Base-by-base conservation (phyloP, 2,113 vertebrate species). In the Hemibagrus wyckioides region DNA sequence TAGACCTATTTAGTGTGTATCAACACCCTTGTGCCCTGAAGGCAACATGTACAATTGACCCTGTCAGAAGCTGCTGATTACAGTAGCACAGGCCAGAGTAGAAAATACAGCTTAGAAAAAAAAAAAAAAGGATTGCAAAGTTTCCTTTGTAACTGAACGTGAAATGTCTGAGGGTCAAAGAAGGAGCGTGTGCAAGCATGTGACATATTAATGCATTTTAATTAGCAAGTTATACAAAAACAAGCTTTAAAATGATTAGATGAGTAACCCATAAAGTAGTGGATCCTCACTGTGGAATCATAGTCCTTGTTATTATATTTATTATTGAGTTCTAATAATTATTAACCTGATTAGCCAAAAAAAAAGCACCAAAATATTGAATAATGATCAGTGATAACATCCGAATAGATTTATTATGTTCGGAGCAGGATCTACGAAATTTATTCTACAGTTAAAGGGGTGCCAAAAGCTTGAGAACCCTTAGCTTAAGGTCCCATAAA, bases 61-160 rank as follows among this genome's bases (percentile, higher is more conserved):
- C 80, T 88, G 80, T 86, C 61, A 83, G 67, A 84, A 83, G 79
- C 80, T 82, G 80, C 57, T 83, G 80, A 85, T 89, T 89, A 73
- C 39, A n/a, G 56, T 61, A 44, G 57, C 80, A 83, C 76, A 36
- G 67, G 33, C 0, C 28, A 28, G 41, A 50, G 28, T 17, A 77
- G 15, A 28, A 84, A 84, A 28, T 28, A 21, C 2, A 54, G 54
- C 54, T 36, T 17, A 17, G 15, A 36, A 56, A 50, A 50, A 82
- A 82, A n/a, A n/a, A 48, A 44, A 82, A 30, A 30, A 48, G n/a
- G 6, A 65, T 83, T 17, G 21, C 13, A 44, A 19, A 10, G 9
- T 15, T 71, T 71, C 4, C 59, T 83, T 54, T 54, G 36, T 69
- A 71, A 30, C 63, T 39, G 44, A 71, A 33, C 52, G 65, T 36